phyloP scores from a whole-genome alignment of 2,888 invertebrate genomes.

The Brachynemurus nebulosus region DNA sequence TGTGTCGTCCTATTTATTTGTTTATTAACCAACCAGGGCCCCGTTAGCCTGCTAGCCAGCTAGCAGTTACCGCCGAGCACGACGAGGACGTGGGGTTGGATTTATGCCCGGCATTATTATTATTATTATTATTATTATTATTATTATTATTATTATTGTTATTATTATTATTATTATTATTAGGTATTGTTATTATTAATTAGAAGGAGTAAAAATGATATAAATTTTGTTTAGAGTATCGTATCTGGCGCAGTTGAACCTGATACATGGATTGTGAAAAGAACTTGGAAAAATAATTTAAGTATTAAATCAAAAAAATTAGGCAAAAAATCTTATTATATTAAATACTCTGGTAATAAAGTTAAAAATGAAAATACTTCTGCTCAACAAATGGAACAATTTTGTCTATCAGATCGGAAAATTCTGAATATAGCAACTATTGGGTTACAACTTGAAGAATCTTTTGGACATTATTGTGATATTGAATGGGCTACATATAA shows the following conservation, averaged over 20 bases:
- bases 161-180: too few species aligned
- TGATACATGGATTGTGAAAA: slow-evolving; percentile 49
- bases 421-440: slow-evolving; percentile 41
- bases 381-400: slow-evolving; percentile 29
- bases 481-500: slow-evolving; percentile 65
- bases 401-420: slow-evolving; percentile 42
- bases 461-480: slow-evolving; percentile 57
- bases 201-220: too few species aligned
- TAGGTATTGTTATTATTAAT: too few species aligned
- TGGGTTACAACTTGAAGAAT: slow-evolving; percentile 45
- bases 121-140: too few species aligned
- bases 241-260: slow-evolving; percentile 68
- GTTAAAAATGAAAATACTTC: slow-evolving; percentile 19
- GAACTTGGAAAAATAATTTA: slow-evolving; percentile 35
- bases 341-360: slow-evolving; percentile 33
- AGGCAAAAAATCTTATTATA: slow-evolving; percentile 40
- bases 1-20: too few species aligned
- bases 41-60: too few species aligned
- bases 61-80: too few species aligned
- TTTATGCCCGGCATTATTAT: too few species aligned
- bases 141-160: too few species aligned
- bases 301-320: slow-evolving; percentile 32
- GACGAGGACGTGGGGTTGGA: too few species aligned
- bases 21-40: too few species aligned
- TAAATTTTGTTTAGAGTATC: slow-evolving; percentile 55